These are phyloP conservation scores for Strix uralensis DNA, from an alignment of 2,113 vertebrate species.

Conservation along the genomic window DNA sequence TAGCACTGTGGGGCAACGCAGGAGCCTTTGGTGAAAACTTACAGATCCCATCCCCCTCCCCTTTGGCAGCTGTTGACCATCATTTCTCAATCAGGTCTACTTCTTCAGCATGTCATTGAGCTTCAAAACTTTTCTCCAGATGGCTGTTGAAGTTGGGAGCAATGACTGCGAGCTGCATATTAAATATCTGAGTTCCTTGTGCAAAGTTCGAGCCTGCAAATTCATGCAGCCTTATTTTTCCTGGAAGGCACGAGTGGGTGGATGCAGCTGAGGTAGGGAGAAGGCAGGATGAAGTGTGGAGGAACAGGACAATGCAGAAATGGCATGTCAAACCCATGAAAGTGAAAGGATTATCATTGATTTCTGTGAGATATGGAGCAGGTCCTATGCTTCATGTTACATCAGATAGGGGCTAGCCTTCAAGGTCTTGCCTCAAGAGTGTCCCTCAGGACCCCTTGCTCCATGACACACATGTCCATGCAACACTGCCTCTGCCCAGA, in stretches of 20 bases:
- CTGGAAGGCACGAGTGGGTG: background rate
- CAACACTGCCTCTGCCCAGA: background rate
- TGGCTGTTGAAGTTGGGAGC: background rate
- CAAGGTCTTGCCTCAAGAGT: background rate
- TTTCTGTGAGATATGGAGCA: background rate
- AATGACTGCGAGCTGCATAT: background rate
- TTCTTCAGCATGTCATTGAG: conserved; percentile 23
- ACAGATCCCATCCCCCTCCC: background rate
- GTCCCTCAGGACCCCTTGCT: background rate
- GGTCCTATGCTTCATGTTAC: background rate
- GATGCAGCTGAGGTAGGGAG: background rate
- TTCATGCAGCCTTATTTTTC: background rate
- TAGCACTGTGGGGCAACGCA: background rate
- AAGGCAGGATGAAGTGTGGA: background rate
- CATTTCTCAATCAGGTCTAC: conserved; percentile 7
- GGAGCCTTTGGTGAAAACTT: background rate
- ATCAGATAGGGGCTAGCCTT: background rate
- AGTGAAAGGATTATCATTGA: background rate
- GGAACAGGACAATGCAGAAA: background rate
- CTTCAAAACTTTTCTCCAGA: conserved; percentile 42
- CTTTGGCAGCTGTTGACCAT: conserved; percentile 30
- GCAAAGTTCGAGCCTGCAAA: background rate
- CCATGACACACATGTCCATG: background rate
- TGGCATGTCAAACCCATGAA: background rate
- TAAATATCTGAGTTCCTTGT: background rate